Evolutionary conservation across 2,888 invertebrate species (phyloP), one percentile per base, ranked within the genome.

Genomic region (Electrophaes corylata): DNA sequence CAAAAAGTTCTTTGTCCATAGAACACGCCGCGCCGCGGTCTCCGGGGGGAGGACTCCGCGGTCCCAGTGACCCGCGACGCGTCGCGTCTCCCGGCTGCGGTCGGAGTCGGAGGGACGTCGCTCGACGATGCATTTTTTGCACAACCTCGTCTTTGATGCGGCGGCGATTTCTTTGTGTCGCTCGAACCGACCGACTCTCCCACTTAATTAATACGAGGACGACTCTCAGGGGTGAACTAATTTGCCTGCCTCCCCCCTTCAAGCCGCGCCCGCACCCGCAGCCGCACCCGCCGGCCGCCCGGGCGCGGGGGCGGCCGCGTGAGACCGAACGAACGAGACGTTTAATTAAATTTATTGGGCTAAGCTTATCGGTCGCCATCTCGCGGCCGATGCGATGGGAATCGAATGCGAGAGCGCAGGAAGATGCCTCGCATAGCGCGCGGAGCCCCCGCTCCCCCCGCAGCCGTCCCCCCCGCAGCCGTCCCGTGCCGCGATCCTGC

Each of bases 341-440:
- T 85, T 88, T 89, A 83, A 90, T 89, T 91, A 88, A 88, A 91
- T 89, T 88, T 88, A 91, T 89, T 86, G 83, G 46, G 54, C 40
- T 50, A 85, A 88, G 45, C 54, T 29, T 87, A 90, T 89, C 90
- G 79, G 70, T 75, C 72, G 76, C 77, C 84, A 85, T 86, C 83
- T 80, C 81, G 73, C 77, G 71, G 76, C 29, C 47, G 49, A 55
- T 49, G 57, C 84, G 81, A 83, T 86, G 88, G 84, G 85, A 88
- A 86, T 81, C 81, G 78, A 76, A 76, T 74, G 81, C 81, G 73
- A 79, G 72, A 70, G 72, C 73, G 71, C 71, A 76, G 65, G 67
- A 70, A 69, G 73, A 88, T 86, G 81, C 84, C 85, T 81, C 64
- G 75, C 73, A 88, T 86, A 83, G 78, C 78, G 74, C 62, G 19